A percentile compares a stretch with the other conserved stretches of the same genome.
These are phyloP conservation scores for Solenopsis invicta DNA, from an alignment of 1,140 invertebrate genomes.

Conservation along the genomic window DNA sequence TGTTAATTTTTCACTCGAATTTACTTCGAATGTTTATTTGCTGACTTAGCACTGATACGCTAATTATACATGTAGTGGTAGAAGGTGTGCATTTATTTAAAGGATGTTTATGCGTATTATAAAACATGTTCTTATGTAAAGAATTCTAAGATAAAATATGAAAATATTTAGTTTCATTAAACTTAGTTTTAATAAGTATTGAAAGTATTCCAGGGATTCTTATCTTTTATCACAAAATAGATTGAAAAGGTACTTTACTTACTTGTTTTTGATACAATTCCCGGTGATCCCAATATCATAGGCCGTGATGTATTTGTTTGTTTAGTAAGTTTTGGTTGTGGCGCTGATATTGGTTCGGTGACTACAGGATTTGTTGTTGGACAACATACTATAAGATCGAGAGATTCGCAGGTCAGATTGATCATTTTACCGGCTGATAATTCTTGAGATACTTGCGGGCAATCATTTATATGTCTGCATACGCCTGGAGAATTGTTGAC, in stretches of 20 bases:
- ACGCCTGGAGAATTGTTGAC: slow-evolving; percentile 58
- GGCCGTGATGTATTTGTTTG: too few species aligned
- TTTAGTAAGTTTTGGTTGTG: background rate
- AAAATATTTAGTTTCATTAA: too few species aligned
- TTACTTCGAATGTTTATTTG: background rate
- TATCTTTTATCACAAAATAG: background rate
- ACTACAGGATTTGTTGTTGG: slow-evolving; percentile 68
- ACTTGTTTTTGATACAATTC: slow-evolving; percentile 72
- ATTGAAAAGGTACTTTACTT: background rate
- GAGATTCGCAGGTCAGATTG: slow-evolving; percentile 69
- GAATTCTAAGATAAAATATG: background rate
- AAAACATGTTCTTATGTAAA: background rate
- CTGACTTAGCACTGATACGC: background rate
- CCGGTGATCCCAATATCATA: too few species aligned
- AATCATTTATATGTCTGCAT: slow-evolving; percentile 70
- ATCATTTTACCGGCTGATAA: slow-evolving; percentile 72
- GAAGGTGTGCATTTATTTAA: background rate
- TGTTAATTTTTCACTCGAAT: background rate
- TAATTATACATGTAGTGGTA: background rate
- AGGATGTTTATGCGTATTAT: background rate
- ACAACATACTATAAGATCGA: slow-evolving; percentile 80
- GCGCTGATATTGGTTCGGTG: too few species aligned
- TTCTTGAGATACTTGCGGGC: slow-evolving; percentile 74
- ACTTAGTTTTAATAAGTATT: background rate
- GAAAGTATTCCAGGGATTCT: background rate